These are phyloP conservation scores for Paedocypris micromegethes DNA, from an alignment of 2,797 vertebrate genomes.

Conservation along the genomic window DNA sequence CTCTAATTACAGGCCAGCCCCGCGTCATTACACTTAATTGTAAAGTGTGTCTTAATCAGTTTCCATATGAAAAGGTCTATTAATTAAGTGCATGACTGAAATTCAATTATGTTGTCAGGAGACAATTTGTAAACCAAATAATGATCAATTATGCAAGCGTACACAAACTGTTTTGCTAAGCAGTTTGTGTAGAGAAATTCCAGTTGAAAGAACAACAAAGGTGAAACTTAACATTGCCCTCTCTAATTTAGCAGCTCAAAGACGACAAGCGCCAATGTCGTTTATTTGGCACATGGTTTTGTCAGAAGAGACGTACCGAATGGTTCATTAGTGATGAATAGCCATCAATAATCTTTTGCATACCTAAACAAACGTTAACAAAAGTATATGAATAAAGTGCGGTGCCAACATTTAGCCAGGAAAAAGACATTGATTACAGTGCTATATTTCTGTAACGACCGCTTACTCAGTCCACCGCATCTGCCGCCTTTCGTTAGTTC, in stretches of 20 bases:
- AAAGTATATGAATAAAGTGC: too few relatives aligned
- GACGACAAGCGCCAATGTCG: too few relatives aligned
- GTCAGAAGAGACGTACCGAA: too few relatives aligned
- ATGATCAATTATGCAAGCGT: slow-evolving; percentile 70
- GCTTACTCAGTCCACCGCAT: too few relatives aligned
- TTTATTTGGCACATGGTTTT: too few relatives aligned
- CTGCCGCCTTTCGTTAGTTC: too few relatives aligned
- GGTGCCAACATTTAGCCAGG: too few relatives aligned
- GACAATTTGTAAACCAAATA: slow-evolving; percentile 77
- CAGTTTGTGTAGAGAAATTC: slow-evolving; percentile 13
- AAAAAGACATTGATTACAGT: too few relatives aligned
- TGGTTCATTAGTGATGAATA: too few relatives aligned
- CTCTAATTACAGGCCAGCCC: slow-evolving; percentile 80
- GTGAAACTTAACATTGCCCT: background rate
- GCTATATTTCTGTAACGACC: too few relatives aligned
- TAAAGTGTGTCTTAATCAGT: slow-evolving; percentile 83
- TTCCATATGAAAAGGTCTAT: slow-evolving; percentile 93
- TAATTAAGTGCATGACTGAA: slow-evolving; percentile 85
- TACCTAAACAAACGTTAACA: too few relatives aligned
- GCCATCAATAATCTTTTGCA: too few relatives aligned
- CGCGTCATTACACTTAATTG: slow-evolving; percentile 85
- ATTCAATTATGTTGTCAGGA: slow-evolving; percentile 83
- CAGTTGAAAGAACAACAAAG: background rate
- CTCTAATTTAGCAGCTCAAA: slow-evolving; percentile 9
- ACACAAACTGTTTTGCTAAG: slow-evolving; percentile 37